Evolutionary conservation across 2,888 invertebrate genomes (phyloP).

Genomic region (Atrina japonica): DNA sequence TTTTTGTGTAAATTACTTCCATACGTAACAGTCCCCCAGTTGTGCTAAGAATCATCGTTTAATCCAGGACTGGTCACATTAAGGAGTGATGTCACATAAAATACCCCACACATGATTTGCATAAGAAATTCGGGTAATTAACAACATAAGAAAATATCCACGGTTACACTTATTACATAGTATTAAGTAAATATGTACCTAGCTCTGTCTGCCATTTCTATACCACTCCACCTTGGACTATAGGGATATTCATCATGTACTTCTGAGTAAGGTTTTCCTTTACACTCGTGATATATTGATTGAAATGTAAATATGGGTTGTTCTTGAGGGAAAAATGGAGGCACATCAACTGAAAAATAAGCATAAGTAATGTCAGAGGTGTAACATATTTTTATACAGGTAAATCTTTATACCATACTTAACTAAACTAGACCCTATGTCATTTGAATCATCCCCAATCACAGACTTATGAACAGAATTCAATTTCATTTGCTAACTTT

Average conservation of each 20-base stretch:
- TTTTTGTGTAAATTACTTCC: too few species aligned
- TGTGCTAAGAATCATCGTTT: too few species aligned
- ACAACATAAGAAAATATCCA: neutral
- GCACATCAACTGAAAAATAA: slow-evolving; percentile 80
- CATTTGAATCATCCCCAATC: too few species aligned
- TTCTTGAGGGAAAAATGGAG: slow-evolving; percentile 79
- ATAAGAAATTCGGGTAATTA: neutral
- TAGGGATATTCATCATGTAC: slow-evolving; percentile 77
- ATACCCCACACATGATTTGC: too few species aligned
- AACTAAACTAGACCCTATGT: too few species aligned
- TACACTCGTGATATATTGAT: slow-evolving; percentile 80
- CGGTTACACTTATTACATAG: neutral
- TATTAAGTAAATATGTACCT: slow-evolving; percentile 58
- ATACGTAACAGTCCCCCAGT: too few species aligned
- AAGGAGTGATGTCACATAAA: too few species aligned
- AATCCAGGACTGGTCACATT: too few species aligned
- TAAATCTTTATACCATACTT: neutral
- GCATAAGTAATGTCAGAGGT: slow-evolving; percentile 9
- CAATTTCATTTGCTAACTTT: too few species aligned
- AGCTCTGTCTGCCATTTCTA: slow-evolving; percentile 80
- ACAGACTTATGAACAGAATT: too few species aligned
- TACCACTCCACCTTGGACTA: slow-evolving; percentile 79
- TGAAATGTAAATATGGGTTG: slow-evolving; percentile 79
- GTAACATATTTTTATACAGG: neutral
- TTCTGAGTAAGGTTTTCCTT: slow-evolving; percentile 80